Evolutionary conservation across 2,797 vertebrate genomes (phyloP).

Genomic region (Fistularia commersonii): DNA sequence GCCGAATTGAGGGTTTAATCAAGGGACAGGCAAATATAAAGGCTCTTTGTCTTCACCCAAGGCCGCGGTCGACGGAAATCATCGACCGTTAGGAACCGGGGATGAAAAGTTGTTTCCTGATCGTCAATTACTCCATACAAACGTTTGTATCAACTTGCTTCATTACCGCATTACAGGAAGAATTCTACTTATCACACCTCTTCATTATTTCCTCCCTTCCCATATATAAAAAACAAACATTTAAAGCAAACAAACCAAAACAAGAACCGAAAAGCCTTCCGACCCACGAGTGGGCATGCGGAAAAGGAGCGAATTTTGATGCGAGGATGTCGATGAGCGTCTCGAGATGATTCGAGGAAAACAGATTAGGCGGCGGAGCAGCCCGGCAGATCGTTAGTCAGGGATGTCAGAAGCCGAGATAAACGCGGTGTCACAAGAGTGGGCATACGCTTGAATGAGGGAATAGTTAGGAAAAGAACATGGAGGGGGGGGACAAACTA

Average conservation of each 20-base stretch:
- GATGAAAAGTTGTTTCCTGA: no score
- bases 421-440: constrained; percentile 62
- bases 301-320: constrained; percentile 25
- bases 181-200: no score
- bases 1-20: not conserved
- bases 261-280: constrained; percentile 31
- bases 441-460: constrained; percentile 27
- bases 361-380: constrained; percentile 70
- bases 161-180: no score
- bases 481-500: constrained; percentile 9
- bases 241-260: constrained; percentile 22
- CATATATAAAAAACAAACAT: no score
- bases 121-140: no score
- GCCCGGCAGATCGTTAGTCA: constrained; percentile 74
- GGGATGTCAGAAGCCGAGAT: constrained; percentile 57
- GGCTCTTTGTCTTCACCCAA: no score
- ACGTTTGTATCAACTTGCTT: no score
- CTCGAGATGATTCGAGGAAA: constrained; percentile 70
- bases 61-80: no score
- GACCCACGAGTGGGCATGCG: constrained; percentile 33
- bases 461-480: constrained; percentile 20
- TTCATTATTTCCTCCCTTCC: no score
- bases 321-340: constrained; percentile 47
- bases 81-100: no score
- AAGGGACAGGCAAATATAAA: no score